Base-by-base conservation (phyloP, 2,797 vertebrate genomes). In the Esox masquinongy region DNA sequence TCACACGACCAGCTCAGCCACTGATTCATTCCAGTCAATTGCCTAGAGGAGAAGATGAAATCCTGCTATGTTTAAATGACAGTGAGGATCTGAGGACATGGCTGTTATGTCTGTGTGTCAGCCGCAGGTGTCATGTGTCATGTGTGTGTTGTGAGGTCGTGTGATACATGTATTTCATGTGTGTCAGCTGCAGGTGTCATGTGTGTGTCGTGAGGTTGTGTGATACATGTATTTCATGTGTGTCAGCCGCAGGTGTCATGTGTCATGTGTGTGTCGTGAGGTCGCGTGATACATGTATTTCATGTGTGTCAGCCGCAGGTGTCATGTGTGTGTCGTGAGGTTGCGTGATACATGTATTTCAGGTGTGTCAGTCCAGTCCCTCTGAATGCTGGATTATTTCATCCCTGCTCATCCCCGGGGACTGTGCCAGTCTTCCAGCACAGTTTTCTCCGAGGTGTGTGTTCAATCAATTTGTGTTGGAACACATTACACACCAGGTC, bases 381-480 rank as follows among this genome's bases (percentile, higher is more conserved):
- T 15, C 26, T 31, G 14, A 64, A 64, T 64, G 3, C 1, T 34
- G 39, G 67, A 17, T 36, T 22, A 43, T 68, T 24, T 43, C 19
- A 68, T 47, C 67, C 64, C 29, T 68, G 43, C 64, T 51, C 8
- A 14, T 68, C 31, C 31, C 19, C 73, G 39, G 73, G 43, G 64
- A 67, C 6, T 59, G 72, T 56, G 66, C 70, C 56, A 68, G 76
- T 73, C 56, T 74, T 77, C 61, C 61, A 19, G 43, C 24, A 34
- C 34, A 43, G 51, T 68, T 53, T 53, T 49, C 50, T 53, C 22
- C n/a, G 64, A 50, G 74, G 73, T 74, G 53, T 61, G 68, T 34
- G 75, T 49, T 70, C 74, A 75, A 81, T 79, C 51, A 75, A 75
- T 74, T 79, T 73, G 8, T 67, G 75, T 70, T 67, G 75, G 56